Conservation (phyloP, 1,140 invertebrate species). For the Gryon sp. region DNA sequence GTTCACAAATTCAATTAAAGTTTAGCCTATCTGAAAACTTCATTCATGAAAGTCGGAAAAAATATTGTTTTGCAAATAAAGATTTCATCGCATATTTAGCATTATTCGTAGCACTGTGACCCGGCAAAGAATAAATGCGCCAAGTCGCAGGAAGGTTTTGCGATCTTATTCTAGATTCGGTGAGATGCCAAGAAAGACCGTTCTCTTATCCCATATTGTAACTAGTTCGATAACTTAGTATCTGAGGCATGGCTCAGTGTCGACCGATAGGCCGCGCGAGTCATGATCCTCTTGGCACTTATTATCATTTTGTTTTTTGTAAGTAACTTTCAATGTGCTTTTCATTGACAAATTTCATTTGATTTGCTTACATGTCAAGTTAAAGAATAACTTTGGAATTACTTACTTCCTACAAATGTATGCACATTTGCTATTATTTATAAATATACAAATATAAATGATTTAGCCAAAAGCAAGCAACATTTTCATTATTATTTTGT, state of each 20-base stretch:
- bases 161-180: constrained; percentile 65
- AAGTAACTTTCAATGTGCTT: constrained; percentile 42
- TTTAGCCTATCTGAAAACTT: too few species aligned
- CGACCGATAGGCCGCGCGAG: constrained; percentile 58
- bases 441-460: too few species aligned
- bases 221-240: constrained; percentile 65
- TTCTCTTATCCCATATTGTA: constrained; percentile 71
- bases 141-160: constrained; percentile 54
- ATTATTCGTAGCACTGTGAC: constrained; percentile 16
- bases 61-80: too few species aligned
- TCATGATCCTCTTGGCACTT: constrained; percentile 69
- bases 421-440: too few species aligned
- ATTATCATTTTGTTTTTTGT: constrained; percentile 65
- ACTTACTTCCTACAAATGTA: too few species aligned
- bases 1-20: too few species aligned
- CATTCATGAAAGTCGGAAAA: too few species aligned
- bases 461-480: too few species aligned
- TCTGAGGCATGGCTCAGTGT: constrained; percentile 63
- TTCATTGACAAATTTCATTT: background rate
- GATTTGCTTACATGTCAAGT: background rate
- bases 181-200: constrained; percentile 65
- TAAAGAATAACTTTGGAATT: background rate
- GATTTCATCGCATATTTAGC: constrained; percentile 5
- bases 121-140: constrained; percentile 45
- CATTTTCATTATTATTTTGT: too few species aligned